Evolutionary conservation across 2,888 invertebrate species (phyloP).

Genomic region (Brenthis ino): DNA sequence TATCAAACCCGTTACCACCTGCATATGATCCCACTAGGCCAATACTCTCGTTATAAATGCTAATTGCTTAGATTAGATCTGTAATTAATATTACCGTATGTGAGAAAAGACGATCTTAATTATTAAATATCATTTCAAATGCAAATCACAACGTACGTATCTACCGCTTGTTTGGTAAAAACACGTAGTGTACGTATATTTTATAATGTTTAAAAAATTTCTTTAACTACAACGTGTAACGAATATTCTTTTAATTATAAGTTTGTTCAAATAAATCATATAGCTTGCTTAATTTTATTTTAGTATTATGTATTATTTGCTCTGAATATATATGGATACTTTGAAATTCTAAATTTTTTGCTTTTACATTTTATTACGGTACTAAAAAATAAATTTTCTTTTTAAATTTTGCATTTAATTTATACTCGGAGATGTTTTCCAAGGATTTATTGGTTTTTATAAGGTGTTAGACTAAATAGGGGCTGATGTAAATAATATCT

Average conservation of each 20-base stretch:
- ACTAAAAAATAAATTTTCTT: too few species aligned
- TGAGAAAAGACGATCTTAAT: conserved; percentile 15
- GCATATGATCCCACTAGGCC: background rate
- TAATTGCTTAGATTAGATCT: conserved; percentile 12
- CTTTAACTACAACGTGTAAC: conserved; percentile 6
- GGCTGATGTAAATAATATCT: too few species aligned
- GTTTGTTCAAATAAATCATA: conserved; percentile 7
- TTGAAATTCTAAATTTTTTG: background rate
- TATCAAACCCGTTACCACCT: background rate
- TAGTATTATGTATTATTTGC: conserved; percentile 1
- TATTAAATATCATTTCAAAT: conserved; percentile 19
- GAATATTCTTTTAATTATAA: conserved; percentile 5
- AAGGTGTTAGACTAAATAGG: too few species aligned
- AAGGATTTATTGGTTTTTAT: too few species aligned
- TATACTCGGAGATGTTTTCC: too few species aligned
- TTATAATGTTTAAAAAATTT: conserved; percentile 8
- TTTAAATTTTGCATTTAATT: too few species aligned
- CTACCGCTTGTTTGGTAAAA: background rate
- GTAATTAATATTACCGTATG: conserved; percentile 11
- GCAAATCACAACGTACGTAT: conserved; percentile 9
- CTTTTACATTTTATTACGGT: too few species aligned
- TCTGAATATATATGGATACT: background rate
- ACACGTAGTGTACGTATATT: too few species aligned
- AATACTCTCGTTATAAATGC: conserved; percentile 12
- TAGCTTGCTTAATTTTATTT: conserved; percentile 3